Conservation (phyloP, 2,888 invertebrate genomes). For the Polylopha cassiicola region DNA sequence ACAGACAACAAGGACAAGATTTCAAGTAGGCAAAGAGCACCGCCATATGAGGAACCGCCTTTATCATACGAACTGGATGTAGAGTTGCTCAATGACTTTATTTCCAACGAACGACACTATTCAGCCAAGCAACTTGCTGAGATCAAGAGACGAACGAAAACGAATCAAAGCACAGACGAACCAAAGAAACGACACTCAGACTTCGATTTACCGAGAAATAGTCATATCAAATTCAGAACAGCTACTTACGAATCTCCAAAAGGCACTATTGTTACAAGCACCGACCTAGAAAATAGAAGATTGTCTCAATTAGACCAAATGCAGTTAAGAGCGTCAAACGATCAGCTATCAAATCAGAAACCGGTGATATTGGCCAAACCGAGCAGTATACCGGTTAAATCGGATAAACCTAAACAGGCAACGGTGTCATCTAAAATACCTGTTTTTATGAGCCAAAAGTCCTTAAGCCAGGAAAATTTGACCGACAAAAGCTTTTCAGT, state of each 20-base stretch:
- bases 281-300: constrained; percentile 74
- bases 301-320: constrained; percentile 75
- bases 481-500: constrained; percentile 58
- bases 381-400: constrained; percentile 68
- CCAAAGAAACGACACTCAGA: constrained; percentile 73
- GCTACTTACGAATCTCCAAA: constrained; percentile 79
- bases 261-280: constrained; percentile 73
- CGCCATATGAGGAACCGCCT: constrained; percentile 52
- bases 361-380: constrained; percentile 64
- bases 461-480: constrained; percentile 69
- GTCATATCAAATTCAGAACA: constrained; percentile 79
- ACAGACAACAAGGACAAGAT: constrained; percentile 53
- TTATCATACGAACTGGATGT: constrained; percentile 65
- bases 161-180: constrained; percentile 50
- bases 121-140: constrained; percentile 63
- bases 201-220: constrained; percentile 71
- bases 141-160: constrained; percentile 56
- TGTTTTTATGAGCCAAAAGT: constrained; percentile 70
- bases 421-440: constrained; percentile 73
- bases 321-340: constrained; percentile 47
- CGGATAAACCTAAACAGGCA: constrained; percentile 37
- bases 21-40: constrained; percentile 59
- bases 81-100: constrained; percentile 68
- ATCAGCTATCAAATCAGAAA: constrained; percentile 44
- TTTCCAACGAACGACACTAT: constrained; percentile 64